Conservation (phyloP, 2,797 vertebrate genomes). For the Pelobates cultripes region DNA sequence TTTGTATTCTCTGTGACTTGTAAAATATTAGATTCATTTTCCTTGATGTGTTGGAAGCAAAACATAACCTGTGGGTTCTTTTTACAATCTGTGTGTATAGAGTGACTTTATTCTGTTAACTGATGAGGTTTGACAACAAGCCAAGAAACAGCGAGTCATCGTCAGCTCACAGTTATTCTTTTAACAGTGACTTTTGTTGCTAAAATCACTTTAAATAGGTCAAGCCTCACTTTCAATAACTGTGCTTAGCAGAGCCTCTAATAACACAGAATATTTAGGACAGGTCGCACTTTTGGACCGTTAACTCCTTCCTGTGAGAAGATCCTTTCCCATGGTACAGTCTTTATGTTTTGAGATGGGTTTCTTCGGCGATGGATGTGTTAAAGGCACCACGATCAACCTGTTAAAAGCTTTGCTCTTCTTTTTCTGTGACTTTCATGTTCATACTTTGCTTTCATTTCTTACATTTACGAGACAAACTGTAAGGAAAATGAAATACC, state of each 20-base stretch:
- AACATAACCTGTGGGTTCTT: not conserved
- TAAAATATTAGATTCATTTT: not conserved
- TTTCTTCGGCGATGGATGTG: not conserved
- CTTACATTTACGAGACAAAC: conserved; percentile 7
- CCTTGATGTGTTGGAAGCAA: not conserved
- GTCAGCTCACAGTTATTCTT: not conserved
- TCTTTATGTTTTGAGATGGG: not conserved
- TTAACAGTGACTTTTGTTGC: conserved; percentile 9
- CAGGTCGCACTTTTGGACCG: not conserved
- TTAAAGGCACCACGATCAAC: not conserved
- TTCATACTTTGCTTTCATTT: not conserved
- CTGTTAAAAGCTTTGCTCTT: conserved; percentile 15
- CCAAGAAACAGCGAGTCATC: not conserved
- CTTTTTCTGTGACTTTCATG: not conserved
- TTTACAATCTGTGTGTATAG: not conserved
- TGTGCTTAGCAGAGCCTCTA: not conserved
- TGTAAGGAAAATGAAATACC: not conserved
- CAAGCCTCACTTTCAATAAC: conserved; percentile 1
- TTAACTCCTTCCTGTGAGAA: not conserved
- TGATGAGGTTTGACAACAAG: conserved; percentile 12
- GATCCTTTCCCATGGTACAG: not conserved
- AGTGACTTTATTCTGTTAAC: not conserved
- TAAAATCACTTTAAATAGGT: conserved; percentile 14
- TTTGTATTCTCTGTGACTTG: not conserved
- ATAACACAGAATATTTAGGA: conserved; percentile 15